Percentiles rank a stretch among this genome's conserved stretches.
Evolutionary conservation across 2,797 vertebrate species (phyloP).

Genomic region (Odontamblyopus lacepedii): DNA sequence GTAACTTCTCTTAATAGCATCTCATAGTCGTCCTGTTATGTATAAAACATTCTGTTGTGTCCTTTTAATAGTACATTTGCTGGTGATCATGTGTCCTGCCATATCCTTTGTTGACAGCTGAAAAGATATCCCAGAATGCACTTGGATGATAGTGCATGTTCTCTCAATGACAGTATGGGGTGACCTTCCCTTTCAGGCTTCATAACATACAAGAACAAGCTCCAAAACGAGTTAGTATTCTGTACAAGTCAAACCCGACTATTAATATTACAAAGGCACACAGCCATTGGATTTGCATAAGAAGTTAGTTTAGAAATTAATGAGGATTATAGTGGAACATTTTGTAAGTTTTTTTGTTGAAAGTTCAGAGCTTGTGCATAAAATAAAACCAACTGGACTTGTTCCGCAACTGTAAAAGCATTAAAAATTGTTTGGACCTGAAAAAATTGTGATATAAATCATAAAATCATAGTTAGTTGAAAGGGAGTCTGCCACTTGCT

Average conservation of each 20-base stretch:
- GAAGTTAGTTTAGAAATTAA: not conserved
- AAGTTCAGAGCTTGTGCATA: too few species aligned
- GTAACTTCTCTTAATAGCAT: too few species aligned
- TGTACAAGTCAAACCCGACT: not conserved
- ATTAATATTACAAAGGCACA: not conserved
- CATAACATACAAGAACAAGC: not conserved
- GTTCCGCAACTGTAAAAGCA: not conserved
- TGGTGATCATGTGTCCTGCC: not conserved
- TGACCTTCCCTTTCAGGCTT: not conserved
- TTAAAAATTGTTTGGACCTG: too few species aligned
- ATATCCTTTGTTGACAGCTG: not conserved
- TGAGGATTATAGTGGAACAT: not conserved
- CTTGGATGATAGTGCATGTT: not conserved
- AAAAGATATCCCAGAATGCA: not conserved
- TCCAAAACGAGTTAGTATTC: not conserved
- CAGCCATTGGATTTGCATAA: not conserved
- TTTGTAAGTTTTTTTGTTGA: not conserved
- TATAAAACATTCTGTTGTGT: not conserved
- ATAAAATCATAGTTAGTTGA: too few species aligned
- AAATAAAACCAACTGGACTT: not conserved
- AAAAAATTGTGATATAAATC: too few species aligned
- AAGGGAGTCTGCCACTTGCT: not conserved
- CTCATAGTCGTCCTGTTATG: not conserved
- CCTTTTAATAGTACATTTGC: not conserved
- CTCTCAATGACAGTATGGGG: not conserved